Evolutionary conservation across 30 jellyfish, hydroid and myxozoan genomes (phyloP), one percentile per base, ranked within the genome.

Genomic region (Aurelia aurita complex sp. Pacific): DNA sequence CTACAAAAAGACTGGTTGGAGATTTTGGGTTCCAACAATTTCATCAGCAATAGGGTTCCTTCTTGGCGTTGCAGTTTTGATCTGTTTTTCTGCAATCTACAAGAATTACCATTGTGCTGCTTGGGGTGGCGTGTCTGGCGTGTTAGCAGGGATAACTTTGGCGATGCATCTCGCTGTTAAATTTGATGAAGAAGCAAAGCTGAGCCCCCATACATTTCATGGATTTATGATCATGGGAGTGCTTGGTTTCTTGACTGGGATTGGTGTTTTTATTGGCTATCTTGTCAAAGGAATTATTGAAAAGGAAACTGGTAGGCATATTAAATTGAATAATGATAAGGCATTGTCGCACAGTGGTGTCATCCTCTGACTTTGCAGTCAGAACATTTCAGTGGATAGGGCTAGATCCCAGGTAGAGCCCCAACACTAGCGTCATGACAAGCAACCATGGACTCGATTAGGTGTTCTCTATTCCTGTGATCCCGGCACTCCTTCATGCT

Each of bases 71-170:
- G 63, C 96, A 15, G 82, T 88, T 6, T 32, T 76, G 57, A 50
- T 86, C 16, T 84, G 97, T 76, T 92, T 92, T 77, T 52, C 83
- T 12, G 63, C 85, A 34, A 71, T 77, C 13, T 92, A 50, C 68
- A 61, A 74, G 60, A 92, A 92, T 67, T 60, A 33, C 19, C 97
- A 92, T 64, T 89, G 92, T 68, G 91, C 90, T 5, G 89, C 86
- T 18, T 92, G 98, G 98, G 98, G 97, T 18, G 86, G 82, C 16
- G 88, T 69, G 5, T 92, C 97, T 33, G 96, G 94, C 38, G 32
- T 86, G 5, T 68, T 92, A 53, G 86, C 98, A n/a, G 86, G 66
- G 64, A 51, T 87, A 3, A 87, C 96, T 32, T 78, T 92, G 29
- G 89, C 82, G 12, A 64, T 92, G 92, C 98, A 92, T 52, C 74